Evolutionary conservation across 1,140 invertebrate genomes (phyloP).

Genomic region (Trichogramma pretiosum): DNA sequence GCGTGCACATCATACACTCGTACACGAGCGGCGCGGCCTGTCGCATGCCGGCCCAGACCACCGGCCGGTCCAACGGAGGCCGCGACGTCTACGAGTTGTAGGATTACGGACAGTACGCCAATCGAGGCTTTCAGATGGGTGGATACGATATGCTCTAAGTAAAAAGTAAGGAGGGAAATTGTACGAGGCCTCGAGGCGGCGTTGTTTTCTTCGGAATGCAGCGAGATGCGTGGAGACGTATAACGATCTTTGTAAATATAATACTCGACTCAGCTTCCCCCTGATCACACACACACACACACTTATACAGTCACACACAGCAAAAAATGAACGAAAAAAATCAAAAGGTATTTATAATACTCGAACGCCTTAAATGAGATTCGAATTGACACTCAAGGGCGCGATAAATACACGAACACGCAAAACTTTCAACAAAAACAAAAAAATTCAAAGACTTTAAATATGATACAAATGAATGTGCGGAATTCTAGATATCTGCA

Average conservation of each 20-base stretch:
- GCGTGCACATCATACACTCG: conserved; percentile 73
- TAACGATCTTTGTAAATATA: not conserved
- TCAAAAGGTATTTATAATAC: no score
- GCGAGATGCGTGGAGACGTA: not conserved
- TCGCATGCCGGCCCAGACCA: conserved; percentile 38
- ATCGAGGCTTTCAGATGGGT: not conserved
- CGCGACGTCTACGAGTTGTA: conserved; percentile 53
- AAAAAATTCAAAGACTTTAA: no score
- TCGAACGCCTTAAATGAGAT: no score
- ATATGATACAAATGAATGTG: no score
- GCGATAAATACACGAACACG: no score
- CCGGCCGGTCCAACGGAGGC: conserved; percentile 29
- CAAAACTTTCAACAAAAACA: no score
- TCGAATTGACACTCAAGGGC: no score
- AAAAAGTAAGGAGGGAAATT: no score
- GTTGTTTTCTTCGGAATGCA: not conserved
- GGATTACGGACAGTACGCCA: not conserved
- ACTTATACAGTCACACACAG: no score
- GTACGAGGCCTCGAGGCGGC: not conserved
- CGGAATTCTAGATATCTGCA: no score
- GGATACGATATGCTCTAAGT: not conserved
- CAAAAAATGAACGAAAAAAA: no score
- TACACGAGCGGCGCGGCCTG: conserved; percentile 50
- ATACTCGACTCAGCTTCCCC: not conserved
- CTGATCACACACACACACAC: no score